Percentiles rank a stretch among this genome's conserved stretches.
These are phyloP conservation scores for Pluvialis apricaria DNA, from an alignment of 2,113 vertebrate genomes.

Conservation along the genomic window DNA sequence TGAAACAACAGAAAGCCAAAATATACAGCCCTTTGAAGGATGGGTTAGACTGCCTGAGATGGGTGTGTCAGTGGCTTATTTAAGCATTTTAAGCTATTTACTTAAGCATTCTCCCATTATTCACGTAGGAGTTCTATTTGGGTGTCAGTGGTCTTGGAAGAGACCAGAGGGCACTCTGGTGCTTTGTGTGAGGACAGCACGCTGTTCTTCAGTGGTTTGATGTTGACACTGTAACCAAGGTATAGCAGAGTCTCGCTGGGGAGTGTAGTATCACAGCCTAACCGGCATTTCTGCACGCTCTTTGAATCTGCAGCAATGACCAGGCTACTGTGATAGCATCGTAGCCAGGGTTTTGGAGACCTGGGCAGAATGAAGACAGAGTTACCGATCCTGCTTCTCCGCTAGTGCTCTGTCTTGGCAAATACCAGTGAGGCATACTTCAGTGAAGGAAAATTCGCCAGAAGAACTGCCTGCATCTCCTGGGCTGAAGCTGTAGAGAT, in stretches of 20 bases:
- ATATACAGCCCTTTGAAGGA: neutral
- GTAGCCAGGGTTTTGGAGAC: neutral
- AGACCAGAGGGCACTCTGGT: neutral
- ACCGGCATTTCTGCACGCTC: neutral
- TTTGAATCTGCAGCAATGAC: neutral
- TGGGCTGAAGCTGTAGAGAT: neutral
- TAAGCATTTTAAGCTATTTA: neutral
- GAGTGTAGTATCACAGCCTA: neutral
- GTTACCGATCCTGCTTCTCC: neutral
- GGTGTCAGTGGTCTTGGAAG: fast-evolving
- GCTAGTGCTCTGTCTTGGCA: neutral
- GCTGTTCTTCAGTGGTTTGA: neutral
- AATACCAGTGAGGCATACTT: neutral
- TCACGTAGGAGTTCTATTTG: neutral
- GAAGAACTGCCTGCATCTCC: neutral
- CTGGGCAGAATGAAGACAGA: neutral
- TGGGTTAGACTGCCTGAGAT: neutral
- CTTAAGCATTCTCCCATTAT: neutral
- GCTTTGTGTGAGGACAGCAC: neutral
- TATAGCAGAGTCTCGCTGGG: neutral
- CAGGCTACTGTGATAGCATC: fast-evolving
- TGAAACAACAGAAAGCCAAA: neutral
- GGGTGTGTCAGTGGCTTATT: neutral
- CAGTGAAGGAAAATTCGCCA: neutral
- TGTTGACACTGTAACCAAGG: neutral